Evolutionary conservation across 2,888 invertebrate species (phyloP), one percentile per base, ranked within the genome.

Genomic region (Lochmaea capreae): DNA sequence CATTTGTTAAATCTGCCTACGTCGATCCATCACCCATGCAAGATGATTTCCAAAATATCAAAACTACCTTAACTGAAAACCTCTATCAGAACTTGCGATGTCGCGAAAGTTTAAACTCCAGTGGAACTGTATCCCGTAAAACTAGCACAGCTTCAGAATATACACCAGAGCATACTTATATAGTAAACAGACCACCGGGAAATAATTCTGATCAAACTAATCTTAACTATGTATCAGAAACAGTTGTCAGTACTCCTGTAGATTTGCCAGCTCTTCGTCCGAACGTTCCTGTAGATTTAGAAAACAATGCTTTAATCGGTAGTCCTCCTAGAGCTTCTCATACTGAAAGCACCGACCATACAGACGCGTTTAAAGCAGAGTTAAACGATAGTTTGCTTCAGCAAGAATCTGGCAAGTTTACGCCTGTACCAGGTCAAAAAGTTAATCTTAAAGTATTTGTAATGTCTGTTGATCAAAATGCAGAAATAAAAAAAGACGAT

Each of bases 71-170:
- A 14, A 82, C 85, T 0, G 87, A 87, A 75, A 86, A 85, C 71
- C 81, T 86, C 59, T 83, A 81, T 39, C 84, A 84, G 62, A 85
- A 85, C 71, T 77, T 86, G 10, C 82, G 79, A 65, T 83, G 84
- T 72, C 78, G 87, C 33, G 87, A 88, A 70, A 88, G 88, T 71
- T 76, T 87, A 43, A 87, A 87, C 77, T 87, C 87, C 71, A 87
- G 87, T 77, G 87, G 87, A 22, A 87, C 87, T 0, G 87, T 88
- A 3, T 90, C 90, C 0, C 85, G 90, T n/a, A 90, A 90, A 80
- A 90, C 90, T 0, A 90, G 90, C 80, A 90, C 90, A 0, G 88
- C 90, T 8, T 90, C 90, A 22, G 90, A 90, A 76, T 90, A 89
- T 78, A 89, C 90, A 22, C 90, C 90, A 0, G 90, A 90, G 76